These are phyloP conservation scores for Saccostrea glomerata DNA, from an alignment of 1,140 invertebrate genomes.

Conservation along the genomic window DNA sequence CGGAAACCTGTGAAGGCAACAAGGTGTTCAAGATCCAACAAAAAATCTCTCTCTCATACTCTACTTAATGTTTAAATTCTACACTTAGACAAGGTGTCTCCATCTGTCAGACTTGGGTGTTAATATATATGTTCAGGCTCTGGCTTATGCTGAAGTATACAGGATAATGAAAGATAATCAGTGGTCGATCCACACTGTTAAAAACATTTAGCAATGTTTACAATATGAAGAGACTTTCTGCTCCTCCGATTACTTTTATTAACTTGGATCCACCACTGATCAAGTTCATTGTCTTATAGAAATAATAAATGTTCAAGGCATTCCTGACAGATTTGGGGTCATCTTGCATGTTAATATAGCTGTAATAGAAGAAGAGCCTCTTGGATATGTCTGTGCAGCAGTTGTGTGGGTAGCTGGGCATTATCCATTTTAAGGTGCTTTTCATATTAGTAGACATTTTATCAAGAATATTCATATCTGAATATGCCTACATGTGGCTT, in stretches of 20 bases:
- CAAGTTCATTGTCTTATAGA: not conserved
- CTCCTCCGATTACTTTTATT: not conserved
- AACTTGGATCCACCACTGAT: not conserved
- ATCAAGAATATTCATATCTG: not conserved
- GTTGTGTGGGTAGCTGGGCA: not conserved
- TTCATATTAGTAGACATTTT: constrained; percentile 2
- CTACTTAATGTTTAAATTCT: not conserved
- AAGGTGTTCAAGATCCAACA: constrained; percentile 27
- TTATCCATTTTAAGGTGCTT: not conserved
- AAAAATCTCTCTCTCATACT: not conserved
- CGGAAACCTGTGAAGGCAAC: constrained; percentile 84
- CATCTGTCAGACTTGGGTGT: not conserved
- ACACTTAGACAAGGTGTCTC: not conserved
- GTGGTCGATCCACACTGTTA: not conserved
- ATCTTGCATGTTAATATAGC: constrained; percentile 1
- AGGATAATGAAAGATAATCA: not conserved
- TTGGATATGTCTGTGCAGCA: constrained; percentile 1
- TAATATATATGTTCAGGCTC: not conserved
- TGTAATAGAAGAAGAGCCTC: not conserved
- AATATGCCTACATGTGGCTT: constrained; percentile 1
- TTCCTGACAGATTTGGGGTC: not conserved
- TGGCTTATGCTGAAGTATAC: not conserved
- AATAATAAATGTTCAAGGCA: not conserved
- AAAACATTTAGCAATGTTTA: not conserved
- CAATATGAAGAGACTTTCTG: not conserved